These are phyloP conservation scores for Cylindroiulus punctatus DNA, from an alignment of 2,888 invertebrate species.

Conservation along the genomic window DNA sequence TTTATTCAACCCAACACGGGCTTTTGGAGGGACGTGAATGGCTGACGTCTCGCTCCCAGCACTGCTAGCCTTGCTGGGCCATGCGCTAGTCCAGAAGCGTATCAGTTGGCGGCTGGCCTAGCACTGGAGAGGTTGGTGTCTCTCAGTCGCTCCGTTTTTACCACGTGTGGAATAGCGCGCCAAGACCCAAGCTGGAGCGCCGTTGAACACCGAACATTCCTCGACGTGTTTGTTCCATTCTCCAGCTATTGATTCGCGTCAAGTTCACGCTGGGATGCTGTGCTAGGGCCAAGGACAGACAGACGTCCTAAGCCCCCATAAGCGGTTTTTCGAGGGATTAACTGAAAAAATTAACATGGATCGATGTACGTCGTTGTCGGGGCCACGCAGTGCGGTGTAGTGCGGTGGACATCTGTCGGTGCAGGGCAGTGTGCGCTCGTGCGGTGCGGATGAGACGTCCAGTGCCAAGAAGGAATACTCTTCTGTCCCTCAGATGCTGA, in stretches of 20 bases:
- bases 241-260: neutral
- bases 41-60: neutral
- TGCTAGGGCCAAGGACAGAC: neutral
- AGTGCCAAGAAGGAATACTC: neutral
- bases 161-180: neutral
- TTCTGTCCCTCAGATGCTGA: neutral
- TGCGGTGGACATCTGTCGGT: neutral
- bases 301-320: neutral
- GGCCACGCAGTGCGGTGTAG: neutral
- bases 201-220: too few species aligned
- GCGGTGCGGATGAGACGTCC: neutral
- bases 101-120: slow-evolving; percentile 1
- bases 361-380: neutral
- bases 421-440: neutral
- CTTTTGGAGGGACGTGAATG: neutral
- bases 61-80: too few species aligned
- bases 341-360: slow-evolving; percentile 32
- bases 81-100: neutral
- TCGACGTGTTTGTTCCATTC: too few species aligned
- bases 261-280: neutral
- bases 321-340: neutral
- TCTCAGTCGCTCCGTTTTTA: neutral
- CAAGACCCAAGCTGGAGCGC: too few species aligned
- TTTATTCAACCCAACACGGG: slow-evolving; percentile 49
- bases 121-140: neutral